Conservation (phyloP, 2,797 vertebrate species). For the Distichodus sexfasciatus region DNA sequence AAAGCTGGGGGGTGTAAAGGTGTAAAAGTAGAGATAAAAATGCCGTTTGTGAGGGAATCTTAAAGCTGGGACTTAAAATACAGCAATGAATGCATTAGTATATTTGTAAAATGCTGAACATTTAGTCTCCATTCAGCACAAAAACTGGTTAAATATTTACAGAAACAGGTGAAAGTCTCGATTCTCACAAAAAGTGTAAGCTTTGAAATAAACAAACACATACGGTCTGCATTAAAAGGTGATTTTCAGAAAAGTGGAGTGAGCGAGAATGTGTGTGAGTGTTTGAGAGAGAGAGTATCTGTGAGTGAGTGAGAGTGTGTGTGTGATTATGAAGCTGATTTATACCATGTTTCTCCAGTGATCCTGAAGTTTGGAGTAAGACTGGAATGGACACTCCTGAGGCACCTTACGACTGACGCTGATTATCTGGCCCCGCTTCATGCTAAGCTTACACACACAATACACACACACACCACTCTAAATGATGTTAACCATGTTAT, state of each 20-base stretch:
- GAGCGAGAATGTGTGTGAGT: not conserved
- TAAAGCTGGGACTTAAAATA: not conserved
- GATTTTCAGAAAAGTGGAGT: not conserved
- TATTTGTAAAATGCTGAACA: not conserved
- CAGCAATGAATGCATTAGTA: not conserved
- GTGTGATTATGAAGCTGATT: slow-evolving; percentile 7
- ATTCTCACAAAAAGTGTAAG: not conserved
- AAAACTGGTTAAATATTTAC: not conserved
- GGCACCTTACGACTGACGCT: slow-evolving; percentile 76
- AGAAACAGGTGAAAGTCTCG: not conserved
- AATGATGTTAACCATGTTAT: not conserved
- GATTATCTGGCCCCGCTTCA: slow-evolving; percentile 90
- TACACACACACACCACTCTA: slow-evolving; percentile 23
- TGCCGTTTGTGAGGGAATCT: too few relatives aligned
- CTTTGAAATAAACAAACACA: not conserved
- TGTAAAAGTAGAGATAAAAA: too few relatives aligned
- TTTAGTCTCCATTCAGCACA: not conserved
- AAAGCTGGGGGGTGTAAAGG: too few relatives aligned
- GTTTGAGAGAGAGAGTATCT: too few relatives aligned
- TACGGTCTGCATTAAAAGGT: too few relatives aligned
- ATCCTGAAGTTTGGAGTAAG: slow-evolving; percentile 78
- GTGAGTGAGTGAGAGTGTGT: not conserved
- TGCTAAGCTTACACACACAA: slow-evolving; percentile 66
- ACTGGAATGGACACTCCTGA: slow-evolving; percentile 78
- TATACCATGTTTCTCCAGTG: slow-evolving; percentile 86